phyloP scores from a whole-genome alignment of 2,888 invertebrate genomes.

The Melanostoma scalare region DNA sequence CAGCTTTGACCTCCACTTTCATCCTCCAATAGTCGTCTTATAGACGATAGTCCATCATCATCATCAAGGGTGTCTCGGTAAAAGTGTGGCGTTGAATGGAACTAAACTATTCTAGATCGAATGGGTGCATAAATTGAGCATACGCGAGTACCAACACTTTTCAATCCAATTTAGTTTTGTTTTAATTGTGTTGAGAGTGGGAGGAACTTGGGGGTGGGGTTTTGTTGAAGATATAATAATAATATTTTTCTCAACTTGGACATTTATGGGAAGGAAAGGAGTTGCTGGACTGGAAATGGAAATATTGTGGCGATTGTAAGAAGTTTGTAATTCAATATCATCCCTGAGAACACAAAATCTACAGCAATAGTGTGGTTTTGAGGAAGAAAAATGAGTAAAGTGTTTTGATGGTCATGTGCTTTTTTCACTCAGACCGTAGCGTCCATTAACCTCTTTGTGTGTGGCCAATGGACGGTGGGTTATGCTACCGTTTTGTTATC shows the following conservation, averaged over 20 bases:
- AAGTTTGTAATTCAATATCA: slow-evolving; percentile 66
- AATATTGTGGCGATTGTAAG: slow-evolving; percentile 29
- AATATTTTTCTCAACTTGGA: slow-evolving; percentile 66
- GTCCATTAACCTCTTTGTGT: slow-evolving; percentile 53
- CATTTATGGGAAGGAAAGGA: slow-evolving; percentile 42
- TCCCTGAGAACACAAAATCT: slow-evolving; percentile 7
- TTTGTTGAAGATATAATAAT: slow-evolving; percentile 11
- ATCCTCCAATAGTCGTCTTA: not conserved
- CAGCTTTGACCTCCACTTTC: slow-evolving; percentile 14
- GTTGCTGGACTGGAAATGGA: slow-evolving; percentile 10
- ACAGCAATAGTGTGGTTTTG: slow-evolving; percentile 16
- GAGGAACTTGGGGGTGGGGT: too few relatives aligned
- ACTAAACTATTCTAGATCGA: slow-evolving; percentile 47
- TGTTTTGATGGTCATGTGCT: not conserved
- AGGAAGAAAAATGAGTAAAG: slow-evolving; percentile 38
- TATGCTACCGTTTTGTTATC: too few relatives aligned
- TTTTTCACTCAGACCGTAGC: not conserved
- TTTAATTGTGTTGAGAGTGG: slow-evolving; percentile 59
- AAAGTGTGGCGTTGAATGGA: slow-evolving; percentile 18
- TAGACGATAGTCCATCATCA: slow-evolving; percentile 14
- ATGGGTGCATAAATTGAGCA: slow-evolving; percentile 59
- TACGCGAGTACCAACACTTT: not conserved
- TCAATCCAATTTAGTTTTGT: slow-evolving; percentile 23
- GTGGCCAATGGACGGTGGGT: slow-evolving; percentile 22
- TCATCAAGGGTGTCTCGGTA: not conserved